These are phyloP conservation scores for Platynereis dumerilii DNA, from an alignment of 2,888 invertebrate species.

Conservation along the genomic window DNA sequence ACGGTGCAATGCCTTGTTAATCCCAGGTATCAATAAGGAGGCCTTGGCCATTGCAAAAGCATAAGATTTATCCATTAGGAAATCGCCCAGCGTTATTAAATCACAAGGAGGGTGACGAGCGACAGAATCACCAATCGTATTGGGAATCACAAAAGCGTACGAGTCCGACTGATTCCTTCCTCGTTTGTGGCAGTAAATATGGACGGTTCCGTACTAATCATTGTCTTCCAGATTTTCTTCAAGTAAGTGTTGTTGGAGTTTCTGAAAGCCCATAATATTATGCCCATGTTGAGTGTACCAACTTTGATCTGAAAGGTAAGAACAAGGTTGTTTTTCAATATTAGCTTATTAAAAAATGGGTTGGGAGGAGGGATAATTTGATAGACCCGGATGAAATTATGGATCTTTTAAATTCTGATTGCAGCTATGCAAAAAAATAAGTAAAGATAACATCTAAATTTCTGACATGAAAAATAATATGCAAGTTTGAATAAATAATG, in stretches of 20 bases:
- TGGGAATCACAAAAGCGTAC: constrained; percentile 19
- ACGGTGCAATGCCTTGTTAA: constrained; percentile 27
- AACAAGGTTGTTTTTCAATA: constrained; percentile 5
- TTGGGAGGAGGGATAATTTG: too few species aligned
- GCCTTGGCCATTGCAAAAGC: constrained; percentile 35
- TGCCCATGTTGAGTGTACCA: constrained; percentile 54
- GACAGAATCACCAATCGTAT: constrained; percentile 5
- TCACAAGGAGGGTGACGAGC: background rate
- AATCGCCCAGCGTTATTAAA: constrained; percentile 28
- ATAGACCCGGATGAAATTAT: too few species aligned
- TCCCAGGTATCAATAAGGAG: constrained; percentile 27
- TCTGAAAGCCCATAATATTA: constrained; percentile 53
- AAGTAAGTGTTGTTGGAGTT: constrained; percentile 50
- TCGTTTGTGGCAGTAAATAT: constrained; percentile 9
- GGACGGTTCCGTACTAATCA: background rate
- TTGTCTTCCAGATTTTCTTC: constrained; percentile 43
- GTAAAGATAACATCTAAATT: too few species aligned
- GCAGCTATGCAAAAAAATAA: too few species aligned
- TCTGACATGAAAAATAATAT: too few species aligned
- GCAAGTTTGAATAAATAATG: too few species aligned
- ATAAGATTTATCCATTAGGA: constrained; percentile 32
- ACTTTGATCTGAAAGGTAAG: constrained; percentile 45
- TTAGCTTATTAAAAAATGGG: too few species aligned
- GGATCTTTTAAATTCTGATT: too few species aligned
- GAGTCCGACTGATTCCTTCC: constrained; percentile 5